Conservation (phyloP, 2,797 vertebrate species). For the Chaetodon trifasciatus region DNA sequence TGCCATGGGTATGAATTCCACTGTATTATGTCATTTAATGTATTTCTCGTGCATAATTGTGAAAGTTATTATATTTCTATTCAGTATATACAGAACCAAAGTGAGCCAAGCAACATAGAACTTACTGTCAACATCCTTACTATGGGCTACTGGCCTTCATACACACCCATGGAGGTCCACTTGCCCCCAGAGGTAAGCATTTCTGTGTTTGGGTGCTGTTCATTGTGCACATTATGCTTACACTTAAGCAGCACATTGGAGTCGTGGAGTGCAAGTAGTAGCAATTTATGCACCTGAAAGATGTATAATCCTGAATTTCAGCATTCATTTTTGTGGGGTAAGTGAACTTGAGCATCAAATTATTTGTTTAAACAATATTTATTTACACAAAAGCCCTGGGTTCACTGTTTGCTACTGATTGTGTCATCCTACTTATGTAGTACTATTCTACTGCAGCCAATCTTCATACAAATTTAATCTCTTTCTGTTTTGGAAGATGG, state of each 20-base stretch:
- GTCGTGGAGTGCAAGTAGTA: neutral
- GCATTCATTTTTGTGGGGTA: neutral
- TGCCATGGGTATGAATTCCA: neutral
- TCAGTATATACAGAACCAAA: constrained; percentile 99
- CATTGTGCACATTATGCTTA: neutral
- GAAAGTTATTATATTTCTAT: constrained; percentile 28
- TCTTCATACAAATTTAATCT: neutral
- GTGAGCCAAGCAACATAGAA: constrained; percentile 98
- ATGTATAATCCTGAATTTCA: neutral
- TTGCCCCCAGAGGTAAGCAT: constrained; percentile 93
- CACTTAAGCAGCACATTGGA: neutral
- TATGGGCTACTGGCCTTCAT: constrained; percentile 99
- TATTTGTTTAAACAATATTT: neutral
- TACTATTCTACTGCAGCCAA: too few relatives aligned
- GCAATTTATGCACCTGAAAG: neutral
- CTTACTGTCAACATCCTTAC: constrained; percentile 99
- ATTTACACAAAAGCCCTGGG: neutral
- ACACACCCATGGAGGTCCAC: constrained; percentile 98
- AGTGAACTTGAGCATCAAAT: neutral
- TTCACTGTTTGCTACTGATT: neutral
- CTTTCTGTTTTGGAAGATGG: constrained; percentile 88
- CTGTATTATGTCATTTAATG: neutral
- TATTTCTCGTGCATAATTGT: neutral
- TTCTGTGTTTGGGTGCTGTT: neutral
- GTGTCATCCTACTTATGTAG: neutral